phyloP scores from a whole-genome alignment of 2,888 invertebrate species.

The Plagodis pulveraria region DNA sequence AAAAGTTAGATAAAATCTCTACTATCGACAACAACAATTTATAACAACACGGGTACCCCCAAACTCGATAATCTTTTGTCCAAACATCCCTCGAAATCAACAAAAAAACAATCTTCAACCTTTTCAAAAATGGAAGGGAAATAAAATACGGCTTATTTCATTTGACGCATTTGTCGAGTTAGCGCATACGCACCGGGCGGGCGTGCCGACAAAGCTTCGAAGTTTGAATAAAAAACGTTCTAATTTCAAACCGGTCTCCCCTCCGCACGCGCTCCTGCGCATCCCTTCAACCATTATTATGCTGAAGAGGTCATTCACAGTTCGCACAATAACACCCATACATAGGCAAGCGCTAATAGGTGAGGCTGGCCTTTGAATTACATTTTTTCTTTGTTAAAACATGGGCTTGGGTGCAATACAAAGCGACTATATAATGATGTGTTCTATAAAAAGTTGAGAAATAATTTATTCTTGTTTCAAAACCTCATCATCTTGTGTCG shows the following conservation, averaged over 20 bases:
- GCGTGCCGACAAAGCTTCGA: conserved; percentile 75
- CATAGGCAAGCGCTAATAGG: conserved; percentile 68
- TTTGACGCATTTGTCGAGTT: conserved; percentile 84
- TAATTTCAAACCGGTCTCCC: conserved; percentile 84
- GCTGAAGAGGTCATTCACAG: conserved; percentile 84
- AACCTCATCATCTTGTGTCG: conserved; percentile 8
- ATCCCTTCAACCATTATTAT: conserved; percentile 81
- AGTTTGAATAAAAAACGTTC: conserved; percentile 78
- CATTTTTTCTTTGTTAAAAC: conserved; percentile 47
- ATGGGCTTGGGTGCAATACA: conserved; percentile 34
- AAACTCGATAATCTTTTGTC: conserved; percentile 55
- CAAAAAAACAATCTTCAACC: conserved; percentile 59
- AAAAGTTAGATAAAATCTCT: conserved; percentile 32
- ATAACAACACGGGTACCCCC: conserved; percentile 44
- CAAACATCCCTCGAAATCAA: conserved; percentile 55
- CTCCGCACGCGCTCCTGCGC: conserved; percentile 81
- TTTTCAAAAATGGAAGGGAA: conserved; percentile 71
- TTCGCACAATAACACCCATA: conserved; percentile 78
- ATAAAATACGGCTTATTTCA: conserved; percentile 82
- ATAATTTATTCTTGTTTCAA: conserved; percentile 13
- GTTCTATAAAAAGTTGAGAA: conserved; percentile 14
- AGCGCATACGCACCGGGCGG: conserved; percentile 81
- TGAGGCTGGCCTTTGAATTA: conserved; percentile 55
- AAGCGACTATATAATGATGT: conserved; percentile 35
- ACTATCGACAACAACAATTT: conserved; percentile 27